A percentile compares a stretch with the other conserved stretches of the same genome.
These are phyloP conservation scores for Leptonema lineaticorne DNA, from an alignment of 1,140 invertebrate genomes.

Conservation along the genomic window DNA sequence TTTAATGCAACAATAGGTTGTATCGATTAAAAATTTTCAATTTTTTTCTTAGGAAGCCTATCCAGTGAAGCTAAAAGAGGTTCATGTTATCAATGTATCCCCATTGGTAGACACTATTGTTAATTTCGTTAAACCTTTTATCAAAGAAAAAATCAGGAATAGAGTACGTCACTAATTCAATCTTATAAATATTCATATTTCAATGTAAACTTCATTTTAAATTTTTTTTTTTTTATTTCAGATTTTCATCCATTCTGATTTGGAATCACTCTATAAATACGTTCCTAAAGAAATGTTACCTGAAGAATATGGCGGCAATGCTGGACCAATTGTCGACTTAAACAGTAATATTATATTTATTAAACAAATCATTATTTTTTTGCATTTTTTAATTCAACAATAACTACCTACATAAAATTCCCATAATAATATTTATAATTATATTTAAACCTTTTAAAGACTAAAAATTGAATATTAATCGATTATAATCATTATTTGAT, in stretches of 20 bases:
- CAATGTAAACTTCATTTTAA: neutral
- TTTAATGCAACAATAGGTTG: neutral
- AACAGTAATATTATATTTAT: constrained; percentile 58
- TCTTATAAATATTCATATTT: neutral
- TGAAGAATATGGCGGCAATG: constrained; percentile 74
- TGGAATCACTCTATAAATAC: constrained; percentile 73
- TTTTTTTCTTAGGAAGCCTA: constrained; percentile 69
- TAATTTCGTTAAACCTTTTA: constrained; percentile 79
- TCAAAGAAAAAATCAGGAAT: constrained; percentile 83
- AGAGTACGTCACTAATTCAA: constrained; percentile 52
- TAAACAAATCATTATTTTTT: neutral
- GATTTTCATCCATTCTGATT: constrained; percentile 73
- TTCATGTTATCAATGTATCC: constrained; percentile 82
- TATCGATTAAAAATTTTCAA: constrained; percentile 1
- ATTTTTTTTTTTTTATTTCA: constrained; percentile 28
- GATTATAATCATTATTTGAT: too few relatives aligned
- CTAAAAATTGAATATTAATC: too few relatives aligned
- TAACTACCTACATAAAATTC: neutral
- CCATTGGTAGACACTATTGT: constrained; percentile 78
- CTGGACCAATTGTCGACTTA: constrained; percentile 67
- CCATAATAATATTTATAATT: neutral
- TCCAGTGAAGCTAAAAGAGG: constrained; percentile 81
- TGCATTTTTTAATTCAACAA: neutral
- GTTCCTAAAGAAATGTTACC: constrained; percentile 77
- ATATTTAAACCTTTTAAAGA: too few relatives aligned